phyloP scores from a whole-genome alignment of 1,140 invertebrate genomes.

The Marisa cornuarietis region DNA sequence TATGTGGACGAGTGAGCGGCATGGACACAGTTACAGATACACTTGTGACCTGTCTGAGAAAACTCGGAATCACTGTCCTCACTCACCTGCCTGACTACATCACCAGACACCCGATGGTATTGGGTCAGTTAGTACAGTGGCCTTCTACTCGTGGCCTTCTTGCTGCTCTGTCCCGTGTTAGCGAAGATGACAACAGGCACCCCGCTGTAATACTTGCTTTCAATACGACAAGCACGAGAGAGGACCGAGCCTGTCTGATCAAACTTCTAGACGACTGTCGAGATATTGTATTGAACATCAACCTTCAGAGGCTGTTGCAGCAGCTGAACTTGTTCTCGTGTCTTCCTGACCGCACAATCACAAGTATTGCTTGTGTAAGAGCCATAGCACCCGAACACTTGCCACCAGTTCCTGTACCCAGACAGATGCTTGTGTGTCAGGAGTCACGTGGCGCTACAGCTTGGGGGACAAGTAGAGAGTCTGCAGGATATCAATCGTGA shows the following conservation, averaged over 20 bases:
- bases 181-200: background rate
- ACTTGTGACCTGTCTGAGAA: background rate
- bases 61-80: constrained; percentile 19
- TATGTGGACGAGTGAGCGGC: background rate
- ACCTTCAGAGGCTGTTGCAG: background rate
- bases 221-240: background rate
- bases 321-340: constrained; percentile 6
- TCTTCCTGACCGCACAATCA: background rate
- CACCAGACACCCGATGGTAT: background rate
- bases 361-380: background rate
- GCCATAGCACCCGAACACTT: too few species aligned
- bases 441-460: too few species aligned
- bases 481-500: too few species aligned
- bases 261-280: background rate
- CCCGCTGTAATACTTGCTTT: background rate
- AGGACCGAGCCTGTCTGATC: constrained; percentile 7
- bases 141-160: constrained; percentile 10
- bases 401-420: too few species aligned
- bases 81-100: constrained; percentile 14
- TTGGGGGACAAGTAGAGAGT: too few species aligned
- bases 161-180: background rate
- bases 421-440: too few species aligned
- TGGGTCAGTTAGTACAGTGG: constrained; percentile 20
- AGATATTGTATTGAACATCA: background rate
- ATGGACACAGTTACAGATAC: background rate